Percentiles rank a stretch among this genome's conserved stretches.
Conservation (phyloP, 2,888 invertebrate species). For the Rhorus exstirpatorius region DNA sequence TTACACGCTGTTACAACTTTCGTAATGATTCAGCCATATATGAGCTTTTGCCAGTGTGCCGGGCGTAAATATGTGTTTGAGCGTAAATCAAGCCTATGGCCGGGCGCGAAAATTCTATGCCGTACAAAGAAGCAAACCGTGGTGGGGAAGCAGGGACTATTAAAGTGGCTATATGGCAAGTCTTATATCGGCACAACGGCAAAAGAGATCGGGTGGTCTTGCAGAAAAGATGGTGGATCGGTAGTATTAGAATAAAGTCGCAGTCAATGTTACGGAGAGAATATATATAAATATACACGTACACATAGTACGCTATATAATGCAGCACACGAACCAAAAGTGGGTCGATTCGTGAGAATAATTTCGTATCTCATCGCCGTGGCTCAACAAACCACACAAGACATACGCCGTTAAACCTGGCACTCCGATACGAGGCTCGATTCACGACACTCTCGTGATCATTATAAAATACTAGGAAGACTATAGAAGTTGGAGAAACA, state of each 20-base stretch:
- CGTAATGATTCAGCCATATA: constrained; percentile 8
- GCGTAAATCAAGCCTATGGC: constrained; percentile 41
- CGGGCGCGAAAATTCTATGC: constrained; percentile 28
- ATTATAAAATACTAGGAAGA: constrained; percentile 30
- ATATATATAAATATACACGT: constrained; percentile 60
- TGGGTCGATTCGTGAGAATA: constrained; percentile 79
- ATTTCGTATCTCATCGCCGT: constrained; percentile 71
- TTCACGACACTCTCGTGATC: constrained; percentile 39
- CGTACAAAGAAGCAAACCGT: constrained; percentile 1
- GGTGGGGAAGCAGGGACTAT: background rate
- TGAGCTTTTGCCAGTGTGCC: constrained; percentile 10
- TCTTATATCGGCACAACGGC: constrained; percentile 17
- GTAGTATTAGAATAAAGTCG: constrained; percentile 24
- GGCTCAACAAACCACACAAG: constrained; percentile 50
- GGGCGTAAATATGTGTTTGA: too few relatives aligned
- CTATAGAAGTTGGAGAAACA: background rate
- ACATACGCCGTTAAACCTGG: constrained; percentile 20
- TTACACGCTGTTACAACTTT: constrained; percentile 17
- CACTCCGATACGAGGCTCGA: constrained; percentile 20
- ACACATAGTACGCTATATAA: constrained; percentile 15
- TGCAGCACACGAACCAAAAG: constrained; percentile 68
- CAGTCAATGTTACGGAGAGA: constrained; percentile 75
- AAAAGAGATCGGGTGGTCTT: constrained; percentile 17
- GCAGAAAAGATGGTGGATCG: constrained; percentile 11
- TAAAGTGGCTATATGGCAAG: constrained; percentile 37